phyloP scores from a whole-genome alignment of 2,797 vertebrate species.

The Karalla daura region DNA sequence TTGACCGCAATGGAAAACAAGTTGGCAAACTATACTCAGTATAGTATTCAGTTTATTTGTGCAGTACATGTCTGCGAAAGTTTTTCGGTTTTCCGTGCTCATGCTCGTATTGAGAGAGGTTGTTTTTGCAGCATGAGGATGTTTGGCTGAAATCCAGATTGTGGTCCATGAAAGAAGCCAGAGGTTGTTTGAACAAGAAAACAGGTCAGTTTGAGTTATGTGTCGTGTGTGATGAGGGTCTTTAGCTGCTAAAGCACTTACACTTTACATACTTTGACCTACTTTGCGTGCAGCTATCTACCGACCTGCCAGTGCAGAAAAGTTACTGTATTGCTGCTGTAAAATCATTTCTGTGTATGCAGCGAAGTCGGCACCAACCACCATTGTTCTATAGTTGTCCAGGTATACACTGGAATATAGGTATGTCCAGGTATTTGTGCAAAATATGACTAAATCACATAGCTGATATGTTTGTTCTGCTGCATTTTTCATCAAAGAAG shows the following conservation, averaged over 20 bases:
- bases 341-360: not conserved
- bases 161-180: conserved; percentile 1
- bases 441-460: no score
- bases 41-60: no score
- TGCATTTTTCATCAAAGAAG: no score
- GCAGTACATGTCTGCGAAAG: not conserved
- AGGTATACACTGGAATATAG: no score
- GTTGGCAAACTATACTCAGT: no score
- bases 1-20: no score
- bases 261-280: conserved; percentile 35
- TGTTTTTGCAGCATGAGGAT: conserved; percentile 5
- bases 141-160: conserved; percentile 33
- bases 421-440: no score
- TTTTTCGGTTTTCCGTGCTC: not conserved
- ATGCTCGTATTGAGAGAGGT: no score
- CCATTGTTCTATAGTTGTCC: not conserved
- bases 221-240: conserved; percentile 1
- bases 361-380: not conserved
- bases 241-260: conserved; percentile 10
- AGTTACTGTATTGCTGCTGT: not conserved
- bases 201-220: conserved; percentile 42
- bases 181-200: conserved; percentile 53
- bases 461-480: no score
- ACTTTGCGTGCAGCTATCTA: conserved; percentile 16
- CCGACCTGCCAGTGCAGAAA: not conserved